Evolutionary conservation across 2,797 vertebrate species (phyloP).

Genomic region (Muscicapa striata): DNA sequence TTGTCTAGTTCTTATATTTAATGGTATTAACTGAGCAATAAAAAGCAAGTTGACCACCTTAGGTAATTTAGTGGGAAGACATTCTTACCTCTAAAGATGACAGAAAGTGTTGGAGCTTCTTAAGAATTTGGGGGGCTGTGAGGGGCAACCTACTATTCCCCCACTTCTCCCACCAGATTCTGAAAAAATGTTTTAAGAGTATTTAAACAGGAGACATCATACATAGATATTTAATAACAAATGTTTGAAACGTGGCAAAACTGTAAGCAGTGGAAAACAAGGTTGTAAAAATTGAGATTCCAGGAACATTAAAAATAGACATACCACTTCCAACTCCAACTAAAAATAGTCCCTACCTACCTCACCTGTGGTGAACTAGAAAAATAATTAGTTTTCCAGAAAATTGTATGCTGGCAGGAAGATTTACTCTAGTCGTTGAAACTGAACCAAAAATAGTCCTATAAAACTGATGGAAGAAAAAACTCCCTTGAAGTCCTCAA

Average conservation of each 20-base stretch:
- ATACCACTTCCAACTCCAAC: too few relatives aligned
- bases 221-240: background rate
- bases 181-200: background rate
- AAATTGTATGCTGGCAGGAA: background rate
- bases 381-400: background rate
- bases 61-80: background rate
- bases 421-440: background rate
- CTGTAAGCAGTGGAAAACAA: background rate
- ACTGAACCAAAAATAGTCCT: background rate
- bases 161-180: fast-evolving
- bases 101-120: background rate
- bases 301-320: background rate
- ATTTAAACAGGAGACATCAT: background rate
- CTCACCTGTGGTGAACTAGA: background rate
- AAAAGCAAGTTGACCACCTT: background rate
- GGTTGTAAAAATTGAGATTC: background rate
- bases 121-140: fast-evolving
- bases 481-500: background rate
- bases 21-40: background rate
- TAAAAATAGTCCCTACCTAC: background rate
- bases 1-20: background rate
- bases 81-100: background rate
- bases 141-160: background rate
- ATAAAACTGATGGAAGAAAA: background rate
- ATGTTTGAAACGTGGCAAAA: background rate